A percentile compares a stretch with the other conserved stretches of the same genome.
Evolutionary conservation across 2,888 invertebrate genomes (phyloP).

Genomic region (Dolichopus griseipennis): DNA sequence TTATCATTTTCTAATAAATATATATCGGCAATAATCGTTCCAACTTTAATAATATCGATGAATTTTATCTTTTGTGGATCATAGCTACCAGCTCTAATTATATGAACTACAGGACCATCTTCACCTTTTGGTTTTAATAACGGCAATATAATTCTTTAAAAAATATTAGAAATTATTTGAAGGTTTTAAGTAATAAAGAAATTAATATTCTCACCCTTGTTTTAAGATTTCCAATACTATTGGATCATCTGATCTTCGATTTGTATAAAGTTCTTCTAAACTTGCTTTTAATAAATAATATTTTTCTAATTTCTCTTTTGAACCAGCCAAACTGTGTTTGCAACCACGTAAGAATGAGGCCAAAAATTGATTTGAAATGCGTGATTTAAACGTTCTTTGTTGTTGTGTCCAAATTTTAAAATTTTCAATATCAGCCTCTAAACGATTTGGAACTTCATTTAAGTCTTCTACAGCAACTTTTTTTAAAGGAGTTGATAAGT

Average conservation of each 20-base stretch:
- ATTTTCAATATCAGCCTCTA: conserved; percentile 38
- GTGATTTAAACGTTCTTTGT: conserved; percentile 45
- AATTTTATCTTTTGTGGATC: conserved; percentile 44
- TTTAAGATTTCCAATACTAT: conserved; percentile 33
- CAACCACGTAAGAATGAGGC: conserved; percentile 48
- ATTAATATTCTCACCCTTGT: conserved; percentile 30
- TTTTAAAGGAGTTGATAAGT: conserved; percentile 31
- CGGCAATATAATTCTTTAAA: conserved; percentile 29
- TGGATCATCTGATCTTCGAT: conserved; percentile 34
- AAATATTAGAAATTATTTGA: neutral
- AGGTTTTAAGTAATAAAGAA: too few species aligned
- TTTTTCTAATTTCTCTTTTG: conserved; percentile 51
- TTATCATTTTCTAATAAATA: conserved; percentile 54
- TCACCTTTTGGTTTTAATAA: conserved; percentile 38
- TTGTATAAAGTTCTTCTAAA: conserved; percentile 51
- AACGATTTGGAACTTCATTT: conserved; percentile 45
- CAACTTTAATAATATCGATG: conserved; percentile 46
- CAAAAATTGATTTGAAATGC: conserved; percentile 45
- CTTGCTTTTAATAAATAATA: conserved; percentile 51
- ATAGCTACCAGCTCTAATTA: conserved; percentile 47
- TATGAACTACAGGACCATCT: conserved; percentile 45
- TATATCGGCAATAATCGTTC: conserved; percentile 51
- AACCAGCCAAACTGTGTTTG: conserved; percentile 49
- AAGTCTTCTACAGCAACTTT: conserved; percentile 44
- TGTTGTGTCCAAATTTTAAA: conserved; percentile 48